Percentiles rank a stretch among this genome's conserved stretches.
Conservation (phyloP, 2,888 invertebrate genomes). For the Enchytraeus crypticus region DNA sequence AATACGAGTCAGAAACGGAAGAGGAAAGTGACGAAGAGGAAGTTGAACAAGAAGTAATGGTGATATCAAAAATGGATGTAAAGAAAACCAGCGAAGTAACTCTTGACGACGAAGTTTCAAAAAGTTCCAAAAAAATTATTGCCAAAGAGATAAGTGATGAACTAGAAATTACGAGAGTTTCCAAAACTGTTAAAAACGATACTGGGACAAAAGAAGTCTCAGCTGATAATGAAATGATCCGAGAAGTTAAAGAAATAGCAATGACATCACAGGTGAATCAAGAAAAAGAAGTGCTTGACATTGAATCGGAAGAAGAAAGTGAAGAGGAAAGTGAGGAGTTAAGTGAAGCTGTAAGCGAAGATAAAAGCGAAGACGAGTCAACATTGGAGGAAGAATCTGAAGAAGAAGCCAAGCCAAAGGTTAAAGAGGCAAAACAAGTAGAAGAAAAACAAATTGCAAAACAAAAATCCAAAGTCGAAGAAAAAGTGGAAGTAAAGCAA, state of each 20-base stretch:
- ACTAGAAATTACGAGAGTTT: too few relatives aligned
- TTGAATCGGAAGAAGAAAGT: neutral
- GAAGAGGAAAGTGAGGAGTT: conserved; percentile 7
- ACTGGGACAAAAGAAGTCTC: neutral
- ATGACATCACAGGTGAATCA: neutral
- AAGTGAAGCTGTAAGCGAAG: neutral
- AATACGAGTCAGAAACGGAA: conserved; percentile 2
- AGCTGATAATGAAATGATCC: neutral
- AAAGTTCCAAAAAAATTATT: neutral
- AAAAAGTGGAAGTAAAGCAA: neutral
- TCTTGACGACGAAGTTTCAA: neutral
- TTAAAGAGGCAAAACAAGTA: neutral
- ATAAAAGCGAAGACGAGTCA: too few relatives aligned
- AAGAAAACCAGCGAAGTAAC: neutral
- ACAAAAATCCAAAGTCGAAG: neutral
- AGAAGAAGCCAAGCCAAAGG: neutral
- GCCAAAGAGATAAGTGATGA: neutral
- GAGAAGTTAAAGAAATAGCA: neutral
- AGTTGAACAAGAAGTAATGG: neutral
- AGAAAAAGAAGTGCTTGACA: neutral
- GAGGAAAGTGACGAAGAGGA: conserved; percentile 11
- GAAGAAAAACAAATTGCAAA: neutral
- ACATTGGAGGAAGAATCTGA: neutral
- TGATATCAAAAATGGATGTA: neutral
- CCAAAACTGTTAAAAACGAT: too few relatives aligned